Evolutionary conservation across 2,888 invertebrate genomes (phyloP), one percentile per base, ranked within the genome.

Genomic region (Liopterus haemorrhoidalis): DNA sequence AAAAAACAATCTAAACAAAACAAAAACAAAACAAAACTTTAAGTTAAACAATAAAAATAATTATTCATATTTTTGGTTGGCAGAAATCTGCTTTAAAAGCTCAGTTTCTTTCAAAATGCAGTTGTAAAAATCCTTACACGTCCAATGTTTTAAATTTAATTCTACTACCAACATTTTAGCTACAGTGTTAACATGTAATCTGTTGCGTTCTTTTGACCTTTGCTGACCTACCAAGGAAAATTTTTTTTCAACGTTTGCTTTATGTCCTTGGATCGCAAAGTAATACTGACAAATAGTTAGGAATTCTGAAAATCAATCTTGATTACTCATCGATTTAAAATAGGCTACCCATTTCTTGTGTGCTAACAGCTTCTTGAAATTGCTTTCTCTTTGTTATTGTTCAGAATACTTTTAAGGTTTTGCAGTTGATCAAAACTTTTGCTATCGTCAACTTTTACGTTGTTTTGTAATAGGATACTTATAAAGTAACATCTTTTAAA

Each of bases 391-490:
- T 38, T 30, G 30, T 28, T 41, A 41, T 32, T 46, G 33, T 32
- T 16, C 31, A 35, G 22, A 49, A 46, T 40, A 41, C 18, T 41
- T 46, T 36, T 35, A 39, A 38, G 32, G 21, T 41, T 46, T 33
- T 37, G 39, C 27, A 47, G 41, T 36, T 43, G 47, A 27, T 51
- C 46, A 43, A 50, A 50, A 41, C 36, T 46, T 49, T 49, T 49
- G 37, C 31, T 41, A 37, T 45, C 41, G 19, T 50, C 41, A 41
- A 50, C 20, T 33, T 49, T 41, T 15, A 50, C 32, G 37, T 41
- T 41, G 19, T 41, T 46, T 49, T 42, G 36, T 41, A 37, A 27
- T 32, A 50, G 28, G 25, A 45, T 46, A 46, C 31, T 36, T 41
- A 48, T 41, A 35, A 21, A 46, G 48, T 40, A 41, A 48, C 41